Evolutionary conservation across 1,140 invertebrate genomes (phyloP), one percentile per base, ranked within the genome.

Genomic region (Bradynema listronoti): DNA sequence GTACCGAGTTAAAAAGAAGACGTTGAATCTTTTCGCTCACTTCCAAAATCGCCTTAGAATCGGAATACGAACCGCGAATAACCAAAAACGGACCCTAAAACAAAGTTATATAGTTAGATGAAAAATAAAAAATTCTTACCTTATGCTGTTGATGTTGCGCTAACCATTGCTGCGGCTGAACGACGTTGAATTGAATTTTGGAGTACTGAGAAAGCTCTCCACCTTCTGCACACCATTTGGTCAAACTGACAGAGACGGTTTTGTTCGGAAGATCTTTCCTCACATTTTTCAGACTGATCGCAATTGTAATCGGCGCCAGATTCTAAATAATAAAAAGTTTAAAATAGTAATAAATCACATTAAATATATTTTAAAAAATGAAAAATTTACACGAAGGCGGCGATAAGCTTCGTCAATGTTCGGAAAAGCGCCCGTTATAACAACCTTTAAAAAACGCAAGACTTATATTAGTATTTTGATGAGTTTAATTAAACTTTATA

Each of bases 221-320:
- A 16, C 16, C 9, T 25, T 27, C 29, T 29, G 42, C 33, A 41
- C 56, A 64, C 24, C 50, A 27, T 14, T 45, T 41, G 6, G 65
- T 29, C 16, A 63, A 5, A n/a, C 1, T 47, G 34, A 16, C 42
- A 32, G 27, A 41, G 14, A 22, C 51, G 27, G 16, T 65, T 50
- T 14, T 39, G 33, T 64, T 42, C 47, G 45, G 39, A 6, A 61
- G 42, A 9, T 43, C 57, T 9, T 49, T 41, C 41, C 53, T 63
- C 24, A 63, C 16, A 34, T 55, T 66, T 7, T 36, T 43, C 16
- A 63, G 22, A 2, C 59, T 42, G 7, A 62, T 66, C 6, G 61
- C 61, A n/a, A 63, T 42, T 9, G 61, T 63, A 41, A 63, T 63
- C 24, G 61, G 61, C 5, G 36, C 32, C n/a, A 63, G 42, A 24